Evolutionary conservation across 2,113 vertebrate species (phyloP).

Genomic region (Ursus arctos): DNA sequence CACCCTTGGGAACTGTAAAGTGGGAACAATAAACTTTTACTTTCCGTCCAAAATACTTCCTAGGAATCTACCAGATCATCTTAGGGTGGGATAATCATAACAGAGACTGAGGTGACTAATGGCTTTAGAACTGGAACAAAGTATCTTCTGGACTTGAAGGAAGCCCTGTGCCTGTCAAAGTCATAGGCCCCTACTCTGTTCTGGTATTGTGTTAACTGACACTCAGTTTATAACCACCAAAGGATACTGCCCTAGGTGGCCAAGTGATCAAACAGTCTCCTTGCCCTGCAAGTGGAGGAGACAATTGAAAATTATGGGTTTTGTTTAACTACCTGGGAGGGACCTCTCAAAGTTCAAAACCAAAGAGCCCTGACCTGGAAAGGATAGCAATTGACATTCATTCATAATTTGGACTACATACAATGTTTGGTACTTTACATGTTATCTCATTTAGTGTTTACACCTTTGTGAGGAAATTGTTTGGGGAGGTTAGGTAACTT

Average conservation of each 20-base stretch:
- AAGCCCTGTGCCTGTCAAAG: not conserved
- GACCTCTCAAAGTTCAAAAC: not conserved
- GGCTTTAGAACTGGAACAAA: not conserved
- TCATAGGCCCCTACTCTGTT: not conserved
- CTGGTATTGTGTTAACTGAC: not conserved
- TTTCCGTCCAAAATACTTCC: conserved; percentile 50
- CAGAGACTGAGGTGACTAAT: not conserved
- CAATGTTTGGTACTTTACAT: not conserved
- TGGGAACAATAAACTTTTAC: conserved; percentile 49
- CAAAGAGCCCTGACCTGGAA: not conserved
- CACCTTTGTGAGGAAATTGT: not conserved
- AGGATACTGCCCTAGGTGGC: not conserved
- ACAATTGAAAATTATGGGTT: not conserved
- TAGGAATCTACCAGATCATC: not conserved
- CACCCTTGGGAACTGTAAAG: conserved; percentile 22
- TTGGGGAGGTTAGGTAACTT: not conserved
- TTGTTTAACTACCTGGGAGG: not conserved
- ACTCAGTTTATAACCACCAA: not conserved
- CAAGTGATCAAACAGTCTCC: not conserved
- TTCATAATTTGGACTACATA: not conserved
- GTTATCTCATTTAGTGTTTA: not conserved
- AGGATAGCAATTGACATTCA: not conserved
- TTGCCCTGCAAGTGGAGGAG: not conserved
- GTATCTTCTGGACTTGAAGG: not conserved
- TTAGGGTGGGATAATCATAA: not conserved